These are phyloP conservation scores for Neria commutata DNA, from an alignment of 2,888 invertebrate genomes.

Conservation along the genomic window DNA sequence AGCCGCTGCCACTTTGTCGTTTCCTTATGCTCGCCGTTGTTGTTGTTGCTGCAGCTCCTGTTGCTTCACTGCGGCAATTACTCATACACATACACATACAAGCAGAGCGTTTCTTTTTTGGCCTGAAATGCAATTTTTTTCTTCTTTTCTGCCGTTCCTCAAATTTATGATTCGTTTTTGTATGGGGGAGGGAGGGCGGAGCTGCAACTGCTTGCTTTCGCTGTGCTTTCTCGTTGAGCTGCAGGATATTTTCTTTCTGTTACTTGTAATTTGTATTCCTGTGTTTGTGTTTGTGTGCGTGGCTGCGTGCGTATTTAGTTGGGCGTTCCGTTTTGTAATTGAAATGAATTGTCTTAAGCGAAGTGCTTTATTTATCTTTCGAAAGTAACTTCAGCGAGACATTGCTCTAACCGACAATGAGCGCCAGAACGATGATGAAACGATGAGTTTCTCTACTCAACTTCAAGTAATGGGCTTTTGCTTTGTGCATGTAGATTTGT, in stretches of 20 bases:
- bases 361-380: conserved; percentile 52
- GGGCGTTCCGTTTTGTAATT: conserved; percentile 43
- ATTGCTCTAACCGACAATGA: too few relatives aligned
- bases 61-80: background rate
- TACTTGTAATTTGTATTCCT: background rate
- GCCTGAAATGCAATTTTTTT: background rate
- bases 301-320: conserved; percentile 33
- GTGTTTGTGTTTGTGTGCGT: background rate
- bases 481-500: background rate
- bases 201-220: background rate
- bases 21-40: background rate
- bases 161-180: background rate
- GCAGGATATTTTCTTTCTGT: background rate
- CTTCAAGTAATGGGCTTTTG: background rate
- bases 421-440: too few relatives aligned
- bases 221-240: background rate
- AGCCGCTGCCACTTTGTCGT: background rate
- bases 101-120: background rate
- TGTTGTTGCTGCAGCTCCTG: background rate
- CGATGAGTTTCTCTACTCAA: too few relatives aligned
- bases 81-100: too few relatives aligned
- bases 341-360: conserved; percentile 52
- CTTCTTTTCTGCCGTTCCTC: background rate
- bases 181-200: too few relatives aligned
- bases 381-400: conserved; percentile 46